Evolutionary conservation across 2,888 invertebrate genomes (phyloP), one percentile per base, ranked within the genome.

Genomic region (Corythucha ciliata): DNA sequence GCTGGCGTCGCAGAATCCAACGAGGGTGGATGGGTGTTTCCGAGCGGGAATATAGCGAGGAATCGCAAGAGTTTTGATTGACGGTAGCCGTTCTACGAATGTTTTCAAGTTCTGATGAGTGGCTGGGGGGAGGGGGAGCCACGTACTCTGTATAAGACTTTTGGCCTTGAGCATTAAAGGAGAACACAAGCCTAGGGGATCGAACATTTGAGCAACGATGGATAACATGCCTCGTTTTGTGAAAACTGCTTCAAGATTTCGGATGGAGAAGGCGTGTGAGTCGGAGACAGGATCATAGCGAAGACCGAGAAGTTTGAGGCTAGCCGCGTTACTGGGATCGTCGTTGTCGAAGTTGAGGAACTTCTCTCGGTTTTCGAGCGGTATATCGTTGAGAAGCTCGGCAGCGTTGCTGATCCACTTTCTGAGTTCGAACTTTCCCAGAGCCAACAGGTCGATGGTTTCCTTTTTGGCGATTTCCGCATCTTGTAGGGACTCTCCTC

Each of bases 1-100:
- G 8, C 60, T 60, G 2, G 61, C 60, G 26, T 61, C 61, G 4
- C 55, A 33, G 51, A 61, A 61, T 0, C 59, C 61, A 27, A 56
- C 55, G n/a, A 57, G 42, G 40, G 58, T 40, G 2, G 21, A 20
- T 12, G 10, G 47, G 16, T 45, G 29, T 33, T 16, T 22, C 1
- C 14, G 12, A 4, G 16, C 20, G 1, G 20, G 10, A 10, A 45
- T 3, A 29, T 33, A 29, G 12, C 51, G 54, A 34, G 54, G 41
- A 37, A 51, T 54, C 14, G 12, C n/a, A 18, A 54, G 21, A 7
- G 21, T 12, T 5, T 29, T 27, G 7, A 54, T 20, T 12, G 36
- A 20, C n/a, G 37, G 44, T 27, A 52, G 16, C 16, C 32, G 14
- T 25, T 8, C 27, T 10, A 32, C 29, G 21, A 48, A 48, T 1